Evolutionary conservation across 2,797 vertebrate genomes (phyloP), one percentile per base, ranked within the genome.

Genomic region (Gymnothorax reevesii): DNA sequence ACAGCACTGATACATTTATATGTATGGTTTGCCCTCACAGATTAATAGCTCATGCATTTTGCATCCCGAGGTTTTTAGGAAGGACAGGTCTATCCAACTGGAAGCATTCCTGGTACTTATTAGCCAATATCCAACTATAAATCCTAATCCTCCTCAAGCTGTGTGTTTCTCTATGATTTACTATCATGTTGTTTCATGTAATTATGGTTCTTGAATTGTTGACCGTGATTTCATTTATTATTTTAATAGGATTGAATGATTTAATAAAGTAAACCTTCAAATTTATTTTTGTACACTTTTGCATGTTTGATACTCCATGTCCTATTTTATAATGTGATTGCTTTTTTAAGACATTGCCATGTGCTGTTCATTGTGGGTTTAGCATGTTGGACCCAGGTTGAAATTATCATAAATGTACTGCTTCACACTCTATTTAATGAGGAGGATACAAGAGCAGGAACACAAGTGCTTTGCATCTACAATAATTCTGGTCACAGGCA

Each of bases 351-450:
- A 49, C 33, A 17, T 17, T 77, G 73, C 52, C 20, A 55, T 49
- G 33, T 55, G 52, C 52, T 80, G 49, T 7, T 22, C 13, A 5
- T 42, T 33, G 33, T 77, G 73, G 73, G 49, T 22, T n/a, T 55
- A 22, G 1, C 49, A 54, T n/a, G 42, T 42, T 49, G 52, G 73
- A 80, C 52, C 22, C 77, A 54, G 49, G 52, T 80, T 4, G 3
- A 77, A 77, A 52, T 49, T 33, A 77, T 77, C 73, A 77, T 77
- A 77, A 77, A 22, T 55, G 49, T 54, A 20, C 54, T 4, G 77
- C 17, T 80, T 20, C 77, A 80, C 8, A 80, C 77, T 80, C 77
- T 80, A 55, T 55, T 54, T 80, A 80, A 80, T 80, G 49, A 80
- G 52, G 77, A 80, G 1, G 77, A 55, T 20, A 7, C 52, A 55